Percentiles rank a stretch among this genome's conserved stretches.
These are phyloP conservation scores for Cosmia pyralina DNA, from an alignment of 2,888 invertebrate genomes.

Conservation along the genomic window DNA sequence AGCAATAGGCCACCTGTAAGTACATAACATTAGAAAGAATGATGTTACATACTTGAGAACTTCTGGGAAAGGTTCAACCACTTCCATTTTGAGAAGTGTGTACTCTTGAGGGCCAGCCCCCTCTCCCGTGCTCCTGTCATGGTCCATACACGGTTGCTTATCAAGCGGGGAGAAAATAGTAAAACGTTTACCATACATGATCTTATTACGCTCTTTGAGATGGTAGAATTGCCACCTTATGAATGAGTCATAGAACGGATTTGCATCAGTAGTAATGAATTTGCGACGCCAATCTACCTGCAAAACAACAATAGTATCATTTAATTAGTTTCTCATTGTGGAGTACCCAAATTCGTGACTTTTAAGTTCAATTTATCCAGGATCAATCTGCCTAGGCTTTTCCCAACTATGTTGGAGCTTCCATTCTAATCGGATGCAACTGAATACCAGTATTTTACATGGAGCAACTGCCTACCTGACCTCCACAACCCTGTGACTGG, in stretches of 20 bases:
- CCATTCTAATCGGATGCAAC: no score
- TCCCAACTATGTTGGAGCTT: no score
- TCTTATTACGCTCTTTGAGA: constrained; percentile 95
- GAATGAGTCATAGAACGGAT: constrained; percentile 99
- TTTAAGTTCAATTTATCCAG: not conserved
- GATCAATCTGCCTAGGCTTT: not conserved
- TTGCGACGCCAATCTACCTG: constrained; percentile 99
- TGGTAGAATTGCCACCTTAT: constrained; percentile 98
- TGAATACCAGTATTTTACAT: no score
- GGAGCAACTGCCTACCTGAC: no score
- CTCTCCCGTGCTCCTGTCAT: constrained; percentile 98
- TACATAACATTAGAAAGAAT: not conserved
- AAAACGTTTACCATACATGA: constrained; percentile 99
- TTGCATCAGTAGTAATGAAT: constrained; percentile 99
- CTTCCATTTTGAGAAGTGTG: constrained; percentile 97
- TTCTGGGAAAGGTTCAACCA: constrained; percentile 93
- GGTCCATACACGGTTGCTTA: constrained; percentile 99
- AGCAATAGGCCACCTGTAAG: not conserved
- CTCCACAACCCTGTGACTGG: no score
- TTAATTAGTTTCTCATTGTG: not conserved
- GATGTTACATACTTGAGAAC: constrained; percentile 91
- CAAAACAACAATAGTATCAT: constrained; percentile 12
- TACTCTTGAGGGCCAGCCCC: constrained; percentile 99
- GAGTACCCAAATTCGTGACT: not conserved
- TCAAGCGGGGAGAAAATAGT: constrained; percentile 99